These are phyloP conservation scores for Labrus mixtus DNA, from an alignment of 2,113 vertebrate genomes.

Conservation along the genomic window DNA sequence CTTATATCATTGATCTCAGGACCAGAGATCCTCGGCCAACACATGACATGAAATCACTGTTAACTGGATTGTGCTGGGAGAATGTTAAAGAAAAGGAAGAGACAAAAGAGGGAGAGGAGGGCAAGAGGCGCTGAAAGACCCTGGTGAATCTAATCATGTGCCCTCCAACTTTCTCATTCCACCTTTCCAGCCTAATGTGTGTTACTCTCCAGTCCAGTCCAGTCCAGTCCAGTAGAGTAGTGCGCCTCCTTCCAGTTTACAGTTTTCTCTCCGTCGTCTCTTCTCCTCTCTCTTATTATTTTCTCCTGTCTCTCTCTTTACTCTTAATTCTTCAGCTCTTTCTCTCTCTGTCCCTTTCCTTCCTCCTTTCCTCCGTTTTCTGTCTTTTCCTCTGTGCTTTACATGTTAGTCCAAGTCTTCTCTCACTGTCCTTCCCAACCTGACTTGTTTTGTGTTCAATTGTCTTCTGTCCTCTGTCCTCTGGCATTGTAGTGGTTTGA, in stretches of 20 bases:
- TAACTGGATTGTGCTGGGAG: conserved; percentile 3
- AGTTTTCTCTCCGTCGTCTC: conserved; percentile 44
- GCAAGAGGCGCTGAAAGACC: conserved; percentile 73
- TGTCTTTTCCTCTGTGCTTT: conserved; percentile 64
- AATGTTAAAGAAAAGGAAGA: not conserved
- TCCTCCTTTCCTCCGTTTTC: conserved; percentile 11
- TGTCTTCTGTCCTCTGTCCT: conserved; percentile 14
- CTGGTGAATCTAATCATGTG: conserved; percentile 79
- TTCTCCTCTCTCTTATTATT: not conserved
- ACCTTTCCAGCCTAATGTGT: conserved; percentile 79
- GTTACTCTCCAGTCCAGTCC: conserved; percentile 73
- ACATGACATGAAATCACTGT: conserved; percentile 16
- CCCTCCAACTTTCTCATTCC: conserved; percentile 70
- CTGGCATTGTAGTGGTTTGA: conserved; percentile 18
- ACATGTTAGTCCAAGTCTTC: conserved; percentile 55
- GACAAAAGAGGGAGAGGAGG: conserved; percentile 28
- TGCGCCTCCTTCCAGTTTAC: conserved; percentile 65
- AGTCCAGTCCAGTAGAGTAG: conserved; percentile 82
- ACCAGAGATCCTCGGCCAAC: not conserved
- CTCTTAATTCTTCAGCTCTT: not conserved
- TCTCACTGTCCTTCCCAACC: conserved; percentile 33
- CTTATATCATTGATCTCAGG: not conserved
- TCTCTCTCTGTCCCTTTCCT: conserved; percentile 1
- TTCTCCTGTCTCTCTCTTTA: conserved; percentile 9
- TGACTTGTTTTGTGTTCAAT: not conserved